These are phyloP conservation scores for Colinus virginianus DNA, from an alignment of 2,113 vertebrate genomes.

Conservation along the genomic window DNA sequence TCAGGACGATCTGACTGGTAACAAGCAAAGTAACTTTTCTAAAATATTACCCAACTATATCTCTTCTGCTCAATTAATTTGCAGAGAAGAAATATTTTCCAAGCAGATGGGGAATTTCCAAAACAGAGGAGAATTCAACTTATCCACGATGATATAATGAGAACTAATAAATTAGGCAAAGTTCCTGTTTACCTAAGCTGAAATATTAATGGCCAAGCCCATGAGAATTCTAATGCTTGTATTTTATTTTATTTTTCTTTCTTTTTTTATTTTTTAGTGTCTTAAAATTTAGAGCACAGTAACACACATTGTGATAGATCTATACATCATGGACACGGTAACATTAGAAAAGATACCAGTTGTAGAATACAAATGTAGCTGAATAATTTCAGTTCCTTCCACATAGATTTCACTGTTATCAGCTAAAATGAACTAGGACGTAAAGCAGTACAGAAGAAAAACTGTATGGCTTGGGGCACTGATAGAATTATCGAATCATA, in stretches of 20 bases:
- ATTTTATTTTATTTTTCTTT: conserved; percentile 78
- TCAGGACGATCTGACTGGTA: conserved; percentile 77
- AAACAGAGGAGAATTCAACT: conserved; percentile 60
- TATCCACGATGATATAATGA: conserved; percentile 81
- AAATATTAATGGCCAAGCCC: conserved; percentile 81
- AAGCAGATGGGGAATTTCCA: conserved; percentile 71
- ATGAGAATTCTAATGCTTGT: conserved; percentile 78
- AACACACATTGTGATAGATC: conserved; percentile 75
- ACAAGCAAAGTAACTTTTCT: conserved; percentile 77
- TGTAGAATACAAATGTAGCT: conserved; percentile 61
- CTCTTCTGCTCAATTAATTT: conserved; percentile 79
- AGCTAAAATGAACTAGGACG: background rate
- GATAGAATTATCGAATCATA: background rate
- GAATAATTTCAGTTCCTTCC: conserved; percentile 50
- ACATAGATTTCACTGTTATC: conserved; percentile 48
- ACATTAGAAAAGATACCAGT: conserved; percentile 66
- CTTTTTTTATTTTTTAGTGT: conserved; percentile 60
- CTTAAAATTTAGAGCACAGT: conserved; percentile 75
- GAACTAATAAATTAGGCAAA: conserved; percentile 87
- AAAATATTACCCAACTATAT: conserved; percentile 81
- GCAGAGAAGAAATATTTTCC: conserved; percentile 76
- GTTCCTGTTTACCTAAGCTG: conserved; percentile 82
- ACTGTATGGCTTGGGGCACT: background rate
- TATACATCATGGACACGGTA: conserved; percentile 78
- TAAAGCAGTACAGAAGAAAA: background rate